A percentile compares a stretch with the other conserved stretches of the same genome.
Evolutionary conservation across 1,140 invertebrate genomes (phyloP).

Genomic region (Dufourea novaeangliae): DNA sequence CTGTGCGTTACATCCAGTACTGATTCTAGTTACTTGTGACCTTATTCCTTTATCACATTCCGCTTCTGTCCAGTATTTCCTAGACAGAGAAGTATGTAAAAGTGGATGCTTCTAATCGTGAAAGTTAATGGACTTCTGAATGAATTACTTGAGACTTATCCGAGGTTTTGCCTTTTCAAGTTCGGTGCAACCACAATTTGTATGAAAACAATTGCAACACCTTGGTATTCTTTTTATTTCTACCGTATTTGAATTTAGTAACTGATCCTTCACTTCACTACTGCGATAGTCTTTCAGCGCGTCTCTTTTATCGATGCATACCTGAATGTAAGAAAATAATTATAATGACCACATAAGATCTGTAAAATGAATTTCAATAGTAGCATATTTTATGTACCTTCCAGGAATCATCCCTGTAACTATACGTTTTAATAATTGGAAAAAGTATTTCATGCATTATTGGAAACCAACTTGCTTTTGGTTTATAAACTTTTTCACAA

Average conservation of each 20-base stretch:
- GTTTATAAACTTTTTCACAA: conserved; percentile 52
- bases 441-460: conserved; percentile 48
- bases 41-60: background rate
- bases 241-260: too few species aligned
- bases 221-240: background rate
- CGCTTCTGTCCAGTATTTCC: background rate
- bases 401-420: background rate
- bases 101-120: background rate
- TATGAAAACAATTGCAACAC: background rate
- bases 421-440: conserved; percentile 26
- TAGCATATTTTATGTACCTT: conserved; percentile 39
- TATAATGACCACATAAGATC: background rate
- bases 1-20: conserved; percentile 8
- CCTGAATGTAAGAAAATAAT: background rate
- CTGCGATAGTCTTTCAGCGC: background rate
- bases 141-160: conserved; percentile 9
- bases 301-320: background rate
- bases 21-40: background rate
- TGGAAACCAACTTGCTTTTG: conserved; percentile 53
- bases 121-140: background rate
- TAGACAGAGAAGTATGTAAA: background rate
- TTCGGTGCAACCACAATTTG: conserved; percentile 1
- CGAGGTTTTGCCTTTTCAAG: background rate
- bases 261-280: background rate
- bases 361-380: background rate